phyloP scores from a whole-genome alignment of 2,113 vertebrate species.

The Limanda limanda region DNA sequence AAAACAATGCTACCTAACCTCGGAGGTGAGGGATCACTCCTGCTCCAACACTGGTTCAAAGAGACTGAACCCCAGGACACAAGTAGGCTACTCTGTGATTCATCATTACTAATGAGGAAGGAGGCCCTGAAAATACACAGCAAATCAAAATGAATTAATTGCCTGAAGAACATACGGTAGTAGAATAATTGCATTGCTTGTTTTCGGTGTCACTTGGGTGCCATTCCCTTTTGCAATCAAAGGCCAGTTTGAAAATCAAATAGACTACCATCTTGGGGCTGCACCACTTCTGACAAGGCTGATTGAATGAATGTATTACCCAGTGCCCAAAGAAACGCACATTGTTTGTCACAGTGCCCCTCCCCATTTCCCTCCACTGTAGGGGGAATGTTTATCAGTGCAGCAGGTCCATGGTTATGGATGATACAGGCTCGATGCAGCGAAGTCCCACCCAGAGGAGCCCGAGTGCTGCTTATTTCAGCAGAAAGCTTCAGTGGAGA shows the following conservation, averaged over 20 bases:
- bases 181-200: conserved; percentile 67
- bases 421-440: conserved; percentile 58
- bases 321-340: conserved; percentile 46
- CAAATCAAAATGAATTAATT: conserved; percentile 81
- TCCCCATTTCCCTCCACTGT: conserved; percentile 17
- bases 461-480: conserved; percentile 73
- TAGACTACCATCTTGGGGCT: conserved; percentile 55
- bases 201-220: conserved; percentile 62
- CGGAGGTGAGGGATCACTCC: not conserved
- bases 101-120: conserved; percentile 80
- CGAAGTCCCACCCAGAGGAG: conserved; percentile 63
- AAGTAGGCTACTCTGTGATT: conserved; percentile 57
- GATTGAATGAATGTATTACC: conserved; percentile 72
- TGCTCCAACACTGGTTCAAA: conserved; percentile 16
- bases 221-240: conserved; percentile 67
- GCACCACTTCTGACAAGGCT: conserved; percentile 55
- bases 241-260: conserved; percentile 75
- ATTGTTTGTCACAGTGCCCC: conserved; percentile 50
- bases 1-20: conserved; percentile 11
- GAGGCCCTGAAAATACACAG: conserved; percentile 70
- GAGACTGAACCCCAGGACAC: conserved; percentile 51
- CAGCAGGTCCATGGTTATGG: conserved; percentile 68
- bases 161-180: conserved; percentile 60
- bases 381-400: conserved; percentile 57
- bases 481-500: conserved; percentile 65